A percentile compares a stretch with the other conserved stretches of the same genome.
Evolutionary conservation across 92 coral and sea anemone species (phyloP).

Genomic region (Umimayanthus kanabou): DNA sequence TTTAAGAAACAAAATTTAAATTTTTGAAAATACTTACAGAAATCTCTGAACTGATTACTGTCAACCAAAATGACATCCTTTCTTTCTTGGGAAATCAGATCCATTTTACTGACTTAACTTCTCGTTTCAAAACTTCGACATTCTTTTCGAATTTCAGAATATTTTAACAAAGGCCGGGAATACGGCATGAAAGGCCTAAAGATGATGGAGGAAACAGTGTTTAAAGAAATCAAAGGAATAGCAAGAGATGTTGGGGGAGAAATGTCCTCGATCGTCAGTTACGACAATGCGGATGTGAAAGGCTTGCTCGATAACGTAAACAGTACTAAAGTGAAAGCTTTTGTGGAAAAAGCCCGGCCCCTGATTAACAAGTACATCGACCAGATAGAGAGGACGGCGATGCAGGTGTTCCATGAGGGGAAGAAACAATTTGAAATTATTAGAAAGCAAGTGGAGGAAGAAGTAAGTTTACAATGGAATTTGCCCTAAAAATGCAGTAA

Average conservation of each 20-base stretch:
- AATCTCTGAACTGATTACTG: too few relatives aligned
- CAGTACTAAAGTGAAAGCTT: conserved; percentile 72
- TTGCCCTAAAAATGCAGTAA: not conserved
- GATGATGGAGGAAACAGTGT: conserved; percentile 73
- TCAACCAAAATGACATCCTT: not conserved
- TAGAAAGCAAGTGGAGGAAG: conserved; percentile 76
- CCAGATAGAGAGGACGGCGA: conserved; percentile 68
- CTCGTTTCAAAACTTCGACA: not conserved
- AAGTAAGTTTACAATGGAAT: conserved; percentile 52
- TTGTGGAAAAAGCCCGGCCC: conserved; percentile 92
- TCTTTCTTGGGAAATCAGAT: not conserved
- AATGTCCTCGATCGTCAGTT: conserved; percentile 72
- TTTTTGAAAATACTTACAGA: too few relatives aligned
- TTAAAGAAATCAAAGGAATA: conserved; percentile 72
- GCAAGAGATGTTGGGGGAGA: conserved; percentile 83
- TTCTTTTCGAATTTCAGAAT: conserved; percentile 38
- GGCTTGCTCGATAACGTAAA: conserved; percentile 92
- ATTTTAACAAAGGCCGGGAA: conserved; percentile 70
- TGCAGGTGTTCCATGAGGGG: conserved; percentile 69
- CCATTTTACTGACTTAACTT: not conserved
- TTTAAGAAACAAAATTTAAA: too few relatives aligned
- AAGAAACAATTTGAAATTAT: conserved; percentile 76
- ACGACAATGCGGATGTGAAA: conserved; percentile 81
- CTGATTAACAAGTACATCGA: conserved; percentile 79
- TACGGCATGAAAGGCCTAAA: conserved; percentile 70